phyloP scores from a whole-genome alignment of 2,113 vertebrate species.

The Gavia stellata region DNA sequence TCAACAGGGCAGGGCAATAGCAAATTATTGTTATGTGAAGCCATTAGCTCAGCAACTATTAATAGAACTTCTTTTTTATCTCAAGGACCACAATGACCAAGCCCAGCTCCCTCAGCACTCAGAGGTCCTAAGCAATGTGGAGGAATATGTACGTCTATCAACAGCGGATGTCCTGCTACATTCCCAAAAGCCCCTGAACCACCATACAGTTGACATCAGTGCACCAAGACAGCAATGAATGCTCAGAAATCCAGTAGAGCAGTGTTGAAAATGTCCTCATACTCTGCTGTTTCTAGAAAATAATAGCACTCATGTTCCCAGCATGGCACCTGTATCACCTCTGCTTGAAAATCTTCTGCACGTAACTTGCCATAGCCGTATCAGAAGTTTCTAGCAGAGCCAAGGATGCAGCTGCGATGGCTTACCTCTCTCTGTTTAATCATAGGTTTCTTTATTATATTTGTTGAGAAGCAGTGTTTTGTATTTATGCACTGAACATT shows the following conservation, averaged over 20 bases:
- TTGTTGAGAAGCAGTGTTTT: not conserved
- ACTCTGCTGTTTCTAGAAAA: not conserved
- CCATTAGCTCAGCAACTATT: not conserved
- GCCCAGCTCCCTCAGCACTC: not conserved
- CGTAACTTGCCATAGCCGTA: fast-evolving
- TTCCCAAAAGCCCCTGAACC: not conserved
- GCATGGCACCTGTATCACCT: not conserved
- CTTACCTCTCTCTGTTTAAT: conserved; percentile 3
- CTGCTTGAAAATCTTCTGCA: not conserved
- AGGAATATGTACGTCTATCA: not conserved
- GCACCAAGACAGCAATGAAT: not conserved
- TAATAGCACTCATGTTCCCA: not conserved
- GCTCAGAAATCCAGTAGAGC: not conserved
- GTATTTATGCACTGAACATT: not conserved
- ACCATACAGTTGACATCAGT: not conserved
- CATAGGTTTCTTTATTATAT: not conserved
- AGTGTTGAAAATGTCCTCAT: not conserved
- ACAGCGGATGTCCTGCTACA: not conserved
- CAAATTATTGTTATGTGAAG: not conserved
- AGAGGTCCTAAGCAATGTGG: not conserved
- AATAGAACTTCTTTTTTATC: not conserved
- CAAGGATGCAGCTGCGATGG: not conserved
- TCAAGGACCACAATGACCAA: not conserved
- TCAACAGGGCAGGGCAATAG: not conserved
- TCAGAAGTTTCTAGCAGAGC: not conserved